Base-by-base conservation (phyloP, 2,797 vertebrate species). In the Myripristis murdjan region DNA sequence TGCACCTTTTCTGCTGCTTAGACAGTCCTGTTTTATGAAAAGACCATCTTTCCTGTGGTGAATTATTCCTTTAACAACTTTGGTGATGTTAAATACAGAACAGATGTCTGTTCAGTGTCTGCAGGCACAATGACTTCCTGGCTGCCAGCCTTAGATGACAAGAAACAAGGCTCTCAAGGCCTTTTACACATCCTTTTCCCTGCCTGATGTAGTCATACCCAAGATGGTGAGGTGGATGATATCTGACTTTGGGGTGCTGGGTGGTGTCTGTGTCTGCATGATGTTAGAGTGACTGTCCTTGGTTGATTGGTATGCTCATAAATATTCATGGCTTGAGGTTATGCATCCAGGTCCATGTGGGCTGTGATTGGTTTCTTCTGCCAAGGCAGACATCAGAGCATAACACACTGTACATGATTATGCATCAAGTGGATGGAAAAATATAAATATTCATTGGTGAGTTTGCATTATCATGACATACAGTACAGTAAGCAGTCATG, bases 11-110 rank as follows among this genome's bases (percentile, higher is more conserved):
- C n/a, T n/a, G n/a, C n/a, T n/a, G n/a, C n/a, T n/a, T n/a, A n/a
- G n/a, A n/a, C n/a, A n/a, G n/a, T n/a, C n/a, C n/a, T n/a, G n/a
- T n/a, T n/a, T n/a, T n/a, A n/a, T n/a, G n/a, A n/a, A n/a, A n/a
- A n/a, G n/a, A n/a, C n/a, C n/a, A n/a, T n/a, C n/a, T n/a, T n/a
- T n/a, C n/a, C n/a, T n/a, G n/a, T n/a, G n/a, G n/a, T n/a, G n/a
- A n/a, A n/a, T n/a, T n/a, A n/a, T n/a, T 65, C 54, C 65, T 60
- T 58, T 70, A 44, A 61, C 72, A 56, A 46, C 39, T 60, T 59
- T 64, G 59, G 53, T 52, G 61, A 53, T 24, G 37, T 44, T 53
- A 16, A 33, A 62, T 67, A 62, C 28, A 18, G 16, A 70, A 53
- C 58, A 54, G 67, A 47, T 67, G 52, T 67, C 53, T 44, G 10